Conservation (phyloP, 92 coral and sea anemone genomes). For the Paramuricea clavata region DNA sequence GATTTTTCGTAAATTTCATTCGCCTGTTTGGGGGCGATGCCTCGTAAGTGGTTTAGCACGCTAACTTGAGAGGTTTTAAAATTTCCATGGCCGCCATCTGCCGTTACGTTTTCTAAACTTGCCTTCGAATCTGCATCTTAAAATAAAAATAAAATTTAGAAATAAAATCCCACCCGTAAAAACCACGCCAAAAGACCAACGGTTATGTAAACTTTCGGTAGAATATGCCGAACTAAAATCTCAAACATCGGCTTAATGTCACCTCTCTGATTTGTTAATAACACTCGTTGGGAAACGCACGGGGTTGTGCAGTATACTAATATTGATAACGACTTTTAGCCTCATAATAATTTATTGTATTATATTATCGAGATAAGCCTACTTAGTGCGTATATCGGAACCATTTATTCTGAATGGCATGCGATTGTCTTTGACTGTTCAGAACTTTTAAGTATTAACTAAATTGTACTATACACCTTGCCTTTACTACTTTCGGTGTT, state of each 20-base stretch:
- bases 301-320: background rate
- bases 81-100: slow-evolving; percentile 31
- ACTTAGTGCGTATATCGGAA: background rate
- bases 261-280: background rate
- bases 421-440: background rate
- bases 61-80: slow-evolving; percentile 12
- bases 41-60: background rate
- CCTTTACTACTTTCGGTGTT: background rate
- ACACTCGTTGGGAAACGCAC: background rate
- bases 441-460: background rate
- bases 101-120: background rate
- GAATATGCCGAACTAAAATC: background rate
- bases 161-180: background rate
- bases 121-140: background rate
- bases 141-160: background rate
- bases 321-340: background rate
- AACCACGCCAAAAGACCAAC: background rate
- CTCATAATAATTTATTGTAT: background rate
- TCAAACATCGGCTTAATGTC: background rate
- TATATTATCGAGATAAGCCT: background rate
- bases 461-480: background rate
- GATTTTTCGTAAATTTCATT: background rate
- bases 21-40: background rate
- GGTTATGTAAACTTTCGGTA: background rate
- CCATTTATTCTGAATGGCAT: background rate